Percentiles rank a stretch among this genome's conserved stretches.
Evolutionary conservation across 2,113 vertebrate genomes (phyloP).

Genomic region (Gorsachius goisagi): DNA sequence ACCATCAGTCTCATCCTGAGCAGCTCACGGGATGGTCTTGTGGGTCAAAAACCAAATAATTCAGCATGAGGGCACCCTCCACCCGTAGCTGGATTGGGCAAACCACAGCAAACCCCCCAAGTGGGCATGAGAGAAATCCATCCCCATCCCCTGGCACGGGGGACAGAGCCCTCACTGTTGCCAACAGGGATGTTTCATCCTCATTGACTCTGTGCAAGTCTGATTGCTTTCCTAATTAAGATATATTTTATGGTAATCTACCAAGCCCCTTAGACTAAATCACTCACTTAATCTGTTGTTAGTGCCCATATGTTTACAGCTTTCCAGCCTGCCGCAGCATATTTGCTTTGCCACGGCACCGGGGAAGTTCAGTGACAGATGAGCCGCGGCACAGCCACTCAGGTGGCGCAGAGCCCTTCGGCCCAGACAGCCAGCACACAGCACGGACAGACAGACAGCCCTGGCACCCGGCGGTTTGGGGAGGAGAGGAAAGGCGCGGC

Average conservation of each 20-base stretch:
- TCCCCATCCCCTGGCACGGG: not conserved
- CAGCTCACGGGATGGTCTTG: not conserved
- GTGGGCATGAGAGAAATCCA: not conserved
- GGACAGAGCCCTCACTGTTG: not conserved
- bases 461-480: not conserved
- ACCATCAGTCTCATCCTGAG: not conserved
- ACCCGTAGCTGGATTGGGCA: not conserved
- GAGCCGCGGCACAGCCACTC: not conserved
- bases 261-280: constrained; percentile 51
- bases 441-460: not conserved
- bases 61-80: not conserved
- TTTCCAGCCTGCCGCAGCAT: constrained; percentile 42
- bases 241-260: constrained; percentile 61
- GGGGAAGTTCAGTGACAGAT: not conserved
- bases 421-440: not conserved
- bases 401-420: not conserved
- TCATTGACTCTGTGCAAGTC: constrained; percentile 1
- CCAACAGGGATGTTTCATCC: not conserved
- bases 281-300: constrained; percentile 64
- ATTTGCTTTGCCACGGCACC: not conserved
- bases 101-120: not conserved
- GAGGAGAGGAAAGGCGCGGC: not conserved
- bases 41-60: not conserved
- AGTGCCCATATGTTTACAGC: constrained; percentile 66
- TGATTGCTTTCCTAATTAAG: constrained; percentile 70